Evolutionary conservation across 2,113 vertebrate species (phyloP), one percentile per base, ranked within the genome.

Genomic region (Pipra filicauda): DNA sequence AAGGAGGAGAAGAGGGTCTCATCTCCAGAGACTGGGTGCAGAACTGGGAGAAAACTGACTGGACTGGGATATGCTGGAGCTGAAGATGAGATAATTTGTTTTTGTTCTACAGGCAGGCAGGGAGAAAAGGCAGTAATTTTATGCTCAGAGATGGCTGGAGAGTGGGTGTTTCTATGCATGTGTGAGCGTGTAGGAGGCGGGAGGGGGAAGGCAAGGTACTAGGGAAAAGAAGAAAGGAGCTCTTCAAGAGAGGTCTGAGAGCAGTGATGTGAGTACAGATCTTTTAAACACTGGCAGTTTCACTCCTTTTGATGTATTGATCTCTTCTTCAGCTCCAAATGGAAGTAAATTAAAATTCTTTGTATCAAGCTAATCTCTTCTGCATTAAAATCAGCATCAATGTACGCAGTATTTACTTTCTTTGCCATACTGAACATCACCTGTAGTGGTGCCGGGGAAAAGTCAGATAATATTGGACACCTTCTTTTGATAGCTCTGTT

Each of bases 301-400:
- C 37, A 65, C 31, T 88, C 62, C 20, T 89, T 65, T 72, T 76
- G 58, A 83, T 86, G 31, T 78, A 79, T 69, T 90, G 37, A 79
- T 95, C 94, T 93, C 75, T 95, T 48, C 49, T 94, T 77, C 72
- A 91, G 83, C 80, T 82, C 55, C 70, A 90, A 93, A 88, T 78
- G 54, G 83, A 94, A 85, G 62, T 49, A 91, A 57, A 91, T 67
- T 58, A 61, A 28, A 49, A 55, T 96, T 95, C 67, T 88, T 95
- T 94, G 52, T 62, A 70, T 93, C 81, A 67, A 48, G 18, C 57
- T 61, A 85, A 51, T 94, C 48, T 58, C 17, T 65, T 61, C 71
- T 85, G 46, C 23, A 46, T 87, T 93, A 46, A 49, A 86, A 55
- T 62, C 35, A 46, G 15, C 62, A 44, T 44, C 2, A 7, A 33